Conservation (phyloP, 2,888 invertebrate species). For the Anorthoa munda region DNA sequence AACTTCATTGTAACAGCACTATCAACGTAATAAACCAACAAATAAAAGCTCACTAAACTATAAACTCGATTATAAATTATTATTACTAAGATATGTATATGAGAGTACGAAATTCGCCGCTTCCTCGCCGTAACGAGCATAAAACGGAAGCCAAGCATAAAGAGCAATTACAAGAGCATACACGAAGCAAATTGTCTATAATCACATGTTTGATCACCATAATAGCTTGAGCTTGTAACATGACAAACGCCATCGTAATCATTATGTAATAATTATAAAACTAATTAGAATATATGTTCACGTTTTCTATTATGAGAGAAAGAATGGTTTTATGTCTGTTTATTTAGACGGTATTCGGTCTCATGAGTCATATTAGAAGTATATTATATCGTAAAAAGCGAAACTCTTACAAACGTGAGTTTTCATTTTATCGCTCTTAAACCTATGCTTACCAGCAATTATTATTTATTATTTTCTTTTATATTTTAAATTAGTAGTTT, state of each 20-base stretch:
- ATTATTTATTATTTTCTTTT: too few relatives aligned
- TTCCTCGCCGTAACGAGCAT: conserved; percentile 61
- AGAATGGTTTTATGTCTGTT: neutral
- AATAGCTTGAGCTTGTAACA: conserved; percentile 37
- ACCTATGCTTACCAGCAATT: too few relatives aligned
- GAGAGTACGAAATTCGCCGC: conserved; percentile 31
- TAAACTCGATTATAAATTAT: conserved; percentile 55
- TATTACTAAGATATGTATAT: conserved; percentile 49
- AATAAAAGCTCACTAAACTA: conserved; percentile 13
- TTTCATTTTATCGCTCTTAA: neutral
- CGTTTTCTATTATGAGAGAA: neutral
- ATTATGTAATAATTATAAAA: conserved; percentile 47
- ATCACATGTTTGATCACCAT: conserved; percentile 50
- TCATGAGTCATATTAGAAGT: neutral
- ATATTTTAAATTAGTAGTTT: too few relatives aligned
- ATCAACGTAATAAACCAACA: conserved; percentile 8
- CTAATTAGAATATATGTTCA: conserved; percentile 15
- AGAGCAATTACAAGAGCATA: conserved; percentile 57
- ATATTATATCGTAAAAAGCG: neutral
- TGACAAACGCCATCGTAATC: conserved; percentile 17
- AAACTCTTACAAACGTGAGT: neutral
- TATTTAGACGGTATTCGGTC: neutral
- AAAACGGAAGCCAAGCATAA: conserved; percentile 64
- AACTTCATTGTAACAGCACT: conserved; percentile 16
- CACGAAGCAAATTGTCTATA: conserved; percentile 59